Evolutionary conservation across 2,797 vertebrate species (phyloP), one percentile per base, ranked within the genome.

Genomic region (Acanthurus leucopareius): DNA sequence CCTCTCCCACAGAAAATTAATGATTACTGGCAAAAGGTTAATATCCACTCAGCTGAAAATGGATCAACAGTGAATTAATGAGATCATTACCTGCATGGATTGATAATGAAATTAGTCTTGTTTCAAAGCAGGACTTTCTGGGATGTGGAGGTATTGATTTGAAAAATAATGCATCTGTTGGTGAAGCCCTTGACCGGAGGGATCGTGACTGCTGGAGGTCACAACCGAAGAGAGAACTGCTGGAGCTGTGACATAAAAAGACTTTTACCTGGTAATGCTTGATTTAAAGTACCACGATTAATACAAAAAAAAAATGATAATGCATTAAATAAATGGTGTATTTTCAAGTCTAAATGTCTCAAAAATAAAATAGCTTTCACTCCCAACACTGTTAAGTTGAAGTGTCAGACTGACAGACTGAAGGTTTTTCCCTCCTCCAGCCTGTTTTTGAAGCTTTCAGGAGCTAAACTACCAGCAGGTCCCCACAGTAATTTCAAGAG

Each of bases 1-100:
- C 92, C 91, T 91, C 91, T 91, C 89, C 85, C 88, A 82, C 88
- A 77, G 92, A 92, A 94, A 95, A 96, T 95, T 91, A 94, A 96
- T 94, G 94, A 93, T 92, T 92, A 92, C 91, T 90, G 93, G 93
- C 92, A 88, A 95, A 95, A 95, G 94, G 95, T 95, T 96, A 96
- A 96, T 95, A 95, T 95, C 91, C 93, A 94, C 93, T 93, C 92
- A 82, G 93, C 91, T 90, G 91, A 94, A 95, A 95, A 95, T 94
- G 90, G 94, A 94, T 95, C 93, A 95, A 92, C 92, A 92, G 75
- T 89, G 86, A 94, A 95, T 94, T 95, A 95, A 95, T 94, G 93
- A 94, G 93, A 93, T 91, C 93, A 95, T 96, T 95, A 95, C 92
- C 91, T 93, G 91, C 92, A 89, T 88, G 92, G 91, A 95, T 93